Conservation (phyloP, 2,888 invertebrate genomes). For the Pterobdella sp. region DNA sequence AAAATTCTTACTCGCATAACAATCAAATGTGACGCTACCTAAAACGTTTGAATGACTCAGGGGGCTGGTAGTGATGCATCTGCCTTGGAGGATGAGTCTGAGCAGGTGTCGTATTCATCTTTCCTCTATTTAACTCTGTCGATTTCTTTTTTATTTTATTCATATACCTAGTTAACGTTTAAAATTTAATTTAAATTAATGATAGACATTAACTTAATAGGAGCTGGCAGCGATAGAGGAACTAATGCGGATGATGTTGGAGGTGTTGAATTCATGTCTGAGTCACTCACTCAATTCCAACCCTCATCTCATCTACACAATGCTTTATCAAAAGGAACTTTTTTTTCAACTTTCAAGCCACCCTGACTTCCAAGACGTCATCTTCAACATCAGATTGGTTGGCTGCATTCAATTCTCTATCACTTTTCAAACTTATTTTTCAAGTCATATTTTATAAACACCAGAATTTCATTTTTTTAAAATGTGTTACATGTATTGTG, state of each 20-base stretch:
- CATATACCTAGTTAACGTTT: neutral
- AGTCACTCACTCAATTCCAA: constrained; percentile 77
- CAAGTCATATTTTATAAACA: neutral
- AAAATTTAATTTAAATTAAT: too few species aligned
- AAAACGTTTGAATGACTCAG: too few species aligned
- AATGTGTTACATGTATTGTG: too few species aligned
- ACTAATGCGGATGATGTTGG: constrained; percentile 87
- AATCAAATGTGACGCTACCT: too few species aligned
- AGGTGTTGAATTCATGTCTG: constrained; percentile 90
- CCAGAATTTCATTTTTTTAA: too few species aligned
- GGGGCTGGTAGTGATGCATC: neutral
- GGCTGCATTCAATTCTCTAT: neutral
- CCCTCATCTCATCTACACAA: constrained; percentile 85
- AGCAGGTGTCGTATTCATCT: neutral
- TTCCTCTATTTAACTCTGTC: neutral
- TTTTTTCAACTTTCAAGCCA: constrained; percentile 71
- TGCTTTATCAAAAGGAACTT: constrained; percentile 78
- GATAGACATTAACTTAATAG: too few species aligned
- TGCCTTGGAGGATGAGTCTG: neutral
- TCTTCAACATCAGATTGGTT: constrained; percentile 88
- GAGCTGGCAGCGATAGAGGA: constrained; percentile 80
- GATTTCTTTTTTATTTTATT: neutral
- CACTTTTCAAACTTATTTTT: neutral
- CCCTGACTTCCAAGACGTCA: constrained; percentile 78
- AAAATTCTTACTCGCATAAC: too few species aligned